Evolutionary conservation across 2,888 invertebrate species (phyloP), one percentile per base, ranked within the genome.

Genomic region (Baronia brevicornis): DNA sequence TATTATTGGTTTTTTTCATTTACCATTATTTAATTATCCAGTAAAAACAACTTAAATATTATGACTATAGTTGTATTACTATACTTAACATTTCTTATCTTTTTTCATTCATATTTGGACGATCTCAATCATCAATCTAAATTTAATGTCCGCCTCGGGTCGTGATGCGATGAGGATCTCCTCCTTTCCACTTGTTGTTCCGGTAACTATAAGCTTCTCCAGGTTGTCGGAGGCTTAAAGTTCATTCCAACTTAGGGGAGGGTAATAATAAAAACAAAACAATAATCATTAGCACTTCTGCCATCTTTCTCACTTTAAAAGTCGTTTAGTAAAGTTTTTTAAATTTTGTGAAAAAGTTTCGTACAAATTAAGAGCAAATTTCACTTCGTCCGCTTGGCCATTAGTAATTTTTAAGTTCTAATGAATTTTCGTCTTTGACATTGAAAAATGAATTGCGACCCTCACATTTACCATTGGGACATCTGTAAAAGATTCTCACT

Each of bases 371-470:
- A 80, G 79, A 82, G 79, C 68, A 68, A 82, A 79, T 80, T 80
- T 78, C 64, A 75, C 80, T 79, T 66, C 75, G 74, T 74, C 80
- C 78, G 74, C 73, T 82, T 74, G 73, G 75, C 77, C 78, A 82
- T 84, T 78, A 79, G 82, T 79, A 84, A 82, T 82, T 79, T 77
- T 78, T 70, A 77, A 84, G 73, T 84, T 84, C 71, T 84, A 84
- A 84, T 84, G 84, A 84, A 84, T 82, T 84, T 84, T 75, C 73
- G 74, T 75, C 70, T 68, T 62, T 73, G 82, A 84, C 84, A 75
- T 79, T 84, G 82, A 84, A 75, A 80, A 82, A 84, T 84, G 78
- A 78, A 74, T 80, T 77, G 64, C 53, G 62, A 62, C 71, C 72
- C 67, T 65, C 63, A 67, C 64, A 72, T 62, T 55, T 60, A 51